phyloP scores from a whole-genome alignment of 2,888 invertebrate genomes.

The Acronicta psi region DNA sequence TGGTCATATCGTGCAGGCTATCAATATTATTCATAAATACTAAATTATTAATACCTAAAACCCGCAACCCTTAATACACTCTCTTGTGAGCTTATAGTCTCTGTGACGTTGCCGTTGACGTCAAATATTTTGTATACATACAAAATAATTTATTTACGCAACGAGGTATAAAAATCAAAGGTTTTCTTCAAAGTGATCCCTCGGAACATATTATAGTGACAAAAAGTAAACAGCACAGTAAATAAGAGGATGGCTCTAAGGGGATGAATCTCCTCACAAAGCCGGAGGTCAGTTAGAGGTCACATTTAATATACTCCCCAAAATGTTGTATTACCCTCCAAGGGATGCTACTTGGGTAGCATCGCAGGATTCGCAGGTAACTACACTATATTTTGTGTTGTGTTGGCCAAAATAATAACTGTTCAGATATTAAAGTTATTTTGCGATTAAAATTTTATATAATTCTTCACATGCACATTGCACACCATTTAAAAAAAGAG shows the following conservation, averaged over 20 bases:
- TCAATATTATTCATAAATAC: no score
- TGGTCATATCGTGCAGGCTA: no score
- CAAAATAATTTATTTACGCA: background rate
- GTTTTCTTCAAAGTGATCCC: slow-evolving; percentile 18
- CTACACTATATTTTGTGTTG: slow-evolving; percentile 39
- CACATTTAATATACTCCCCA: slow-evolving; percentile 68
- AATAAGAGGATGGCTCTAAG: slow-evolving; percentile 57
- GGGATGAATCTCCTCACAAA: slow-evolving; percentile 62
- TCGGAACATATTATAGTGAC: slow-evolving; percentile 38
- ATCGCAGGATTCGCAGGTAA: slow-evolving; percentile 59
- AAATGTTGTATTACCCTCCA: slow-evolving; percentile 69
- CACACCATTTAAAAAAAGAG: no score
- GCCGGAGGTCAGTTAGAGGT: slow-evolving; percentile 66
- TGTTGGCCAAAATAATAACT: slow-evolving; percentile 25
- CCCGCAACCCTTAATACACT: no score
- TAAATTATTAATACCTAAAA: no score
- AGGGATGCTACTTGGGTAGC: slow-evolving; percentile 60
- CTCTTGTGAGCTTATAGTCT: no score
- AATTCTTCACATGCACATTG: no score
- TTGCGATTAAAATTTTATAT: no score
- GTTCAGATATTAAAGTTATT: slow-evolving; percentile 5
- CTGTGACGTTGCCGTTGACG: no score
- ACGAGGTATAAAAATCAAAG: slow-evolving; percentile 27
- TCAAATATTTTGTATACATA: no score
- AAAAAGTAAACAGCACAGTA: slow-evolving; percentile 37